phyloP scores from a whole-genome alignment of 2,113 vertebrate genomes.

The Xenopus laevis region DNA sequence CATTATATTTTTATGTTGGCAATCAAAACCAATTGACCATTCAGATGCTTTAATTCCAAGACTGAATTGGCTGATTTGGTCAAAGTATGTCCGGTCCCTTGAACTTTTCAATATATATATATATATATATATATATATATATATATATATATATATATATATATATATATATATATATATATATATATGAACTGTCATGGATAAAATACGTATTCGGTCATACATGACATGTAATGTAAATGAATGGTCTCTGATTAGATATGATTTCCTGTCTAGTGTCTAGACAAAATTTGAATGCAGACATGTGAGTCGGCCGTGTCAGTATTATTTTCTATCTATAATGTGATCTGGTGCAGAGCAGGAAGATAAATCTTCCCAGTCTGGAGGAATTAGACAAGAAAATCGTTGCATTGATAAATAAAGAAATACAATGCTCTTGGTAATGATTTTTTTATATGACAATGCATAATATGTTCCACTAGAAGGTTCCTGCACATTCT shows the following conservation, averaged over 20 bases:
- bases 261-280: background rate
- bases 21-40: too few species aligned
- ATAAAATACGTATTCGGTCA: too few species aligned
- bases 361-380: background rate
- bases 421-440: background rate
- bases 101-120: too few species aligned
- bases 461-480: background rate
- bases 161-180: too few species aligned
- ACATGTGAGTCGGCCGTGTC: background rate
- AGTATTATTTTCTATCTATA: background rate
- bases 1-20: too few species aligned
- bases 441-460: slow-evolving; percentile 14
- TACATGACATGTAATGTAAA: background rate
- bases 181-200: too few species aligned
- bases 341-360: background rate
- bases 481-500: slow-evolving; percentile 2
- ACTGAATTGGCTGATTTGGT: too few species aligned
- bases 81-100: too few species aligned
- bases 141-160: too few species aligned
- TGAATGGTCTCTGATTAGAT: background rate
- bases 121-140: too few species aligned
- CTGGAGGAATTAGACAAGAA: background rate
- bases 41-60: too few species aligned
- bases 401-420: background rate
- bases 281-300: background rate